Base-by-base conservation (phyloP, 2,113 vertebrate genomes). In the Tachysurus fulvidraco region DNA sequence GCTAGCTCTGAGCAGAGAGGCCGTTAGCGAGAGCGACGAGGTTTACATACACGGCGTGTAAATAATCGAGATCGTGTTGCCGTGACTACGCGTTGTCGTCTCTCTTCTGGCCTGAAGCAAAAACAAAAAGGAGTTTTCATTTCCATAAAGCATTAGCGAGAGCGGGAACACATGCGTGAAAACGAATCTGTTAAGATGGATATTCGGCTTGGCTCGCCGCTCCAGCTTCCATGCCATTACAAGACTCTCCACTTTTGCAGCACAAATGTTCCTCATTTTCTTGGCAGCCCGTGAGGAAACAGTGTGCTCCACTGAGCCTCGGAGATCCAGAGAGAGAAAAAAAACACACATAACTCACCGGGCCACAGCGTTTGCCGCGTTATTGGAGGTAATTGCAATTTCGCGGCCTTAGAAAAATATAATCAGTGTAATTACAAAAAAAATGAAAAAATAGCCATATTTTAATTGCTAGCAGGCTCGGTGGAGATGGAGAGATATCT, bases 391-490 rank as follows among this genome's bases (percentile, higher is more conserved):
- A 91, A 93, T 89, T 88, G 84, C 87, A 91, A 89, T 91, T 90
- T 88, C 77, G 84, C 79, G 83, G 88, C 88, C 89, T 89, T 90
- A 89, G 57, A 91, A 91, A 91, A 92, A 91, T 85, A 91, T 86
- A 90, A 91, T 90, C 74, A 71, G 76, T 50, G 86, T 89, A 92
- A 92, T 92, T 89, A 85, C 89, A 3, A 81, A 78, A 81, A 78
- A 88, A 91, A 91, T 89, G 59, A 88, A 91, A 91, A 89, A 89
- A 84, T 52, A 73, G 81, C 77, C 60, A 55, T 81, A 79, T 85
- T 91, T 91, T 90, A 93, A 93, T 91, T 85, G 90, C 87, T 93
- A 89, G 84, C 92, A 92, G 92, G 80, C 85, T 59, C 55, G 11
- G 36, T 83, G 6, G 50, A 91, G 92, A 91, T 92, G 74, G 46